Evolutionary conservation across 1,140 invertebrate species (phyloP), one percentile per base, ranked within the genome.

Genomic region (Halictus rubicundus): DNA sequence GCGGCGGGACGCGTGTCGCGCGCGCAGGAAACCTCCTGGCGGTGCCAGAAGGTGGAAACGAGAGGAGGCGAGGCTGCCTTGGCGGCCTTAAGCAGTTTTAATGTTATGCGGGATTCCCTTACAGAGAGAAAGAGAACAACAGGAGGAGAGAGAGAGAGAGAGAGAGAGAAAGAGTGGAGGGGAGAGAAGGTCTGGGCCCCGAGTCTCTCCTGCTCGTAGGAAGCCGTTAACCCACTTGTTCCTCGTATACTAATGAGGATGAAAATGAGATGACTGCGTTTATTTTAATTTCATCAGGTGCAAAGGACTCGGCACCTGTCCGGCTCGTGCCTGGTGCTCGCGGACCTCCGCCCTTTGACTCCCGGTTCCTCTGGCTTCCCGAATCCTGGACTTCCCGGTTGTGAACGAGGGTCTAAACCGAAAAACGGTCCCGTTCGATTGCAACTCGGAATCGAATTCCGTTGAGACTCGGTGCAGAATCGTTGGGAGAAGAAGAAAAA

Each of bases 241-340:
- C 88, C 86, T 84, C 81, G 88, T 92, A 91, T 92, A 91, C 90
- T 92, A 91, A 92, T 92, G 91, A 92, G 89, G 87, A 90, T 92
- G 91, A 92, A 92, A 92, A 92, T 92, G 89, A 93, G 89, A 92
- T 89, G 90, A 90, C 82, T 90, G 88, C 87, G 88, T 90, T 92
- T 91, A 92, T 92, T 93, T 91, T 89, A 91, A 92, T 92, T 92
- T 91, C 84, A 88, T 92, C 91, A 92, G 91, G 91, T 93, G 90
- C 88, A 89, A 86, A 88, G 85, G 76, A 86, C 86, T 75, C 80
- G 57, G 72, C 82, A 88, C 86, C 86, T 86, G 86, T 72, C 59
- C 27, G 60, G 63, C 78, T 68, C 66, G 82, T 75, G 72, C 68
- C 60, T 32, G 65, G 64, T 23, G 23, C n/a, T n/a, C 52, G 42